A percentile compares a stretch with the other conserved stretches of the same genome.
These are phyloP conservation scores for Collichthys lucidus DNA, from an alignment of 2,113 vertebrate genomes.

Conservation along the genomic window DNA sequence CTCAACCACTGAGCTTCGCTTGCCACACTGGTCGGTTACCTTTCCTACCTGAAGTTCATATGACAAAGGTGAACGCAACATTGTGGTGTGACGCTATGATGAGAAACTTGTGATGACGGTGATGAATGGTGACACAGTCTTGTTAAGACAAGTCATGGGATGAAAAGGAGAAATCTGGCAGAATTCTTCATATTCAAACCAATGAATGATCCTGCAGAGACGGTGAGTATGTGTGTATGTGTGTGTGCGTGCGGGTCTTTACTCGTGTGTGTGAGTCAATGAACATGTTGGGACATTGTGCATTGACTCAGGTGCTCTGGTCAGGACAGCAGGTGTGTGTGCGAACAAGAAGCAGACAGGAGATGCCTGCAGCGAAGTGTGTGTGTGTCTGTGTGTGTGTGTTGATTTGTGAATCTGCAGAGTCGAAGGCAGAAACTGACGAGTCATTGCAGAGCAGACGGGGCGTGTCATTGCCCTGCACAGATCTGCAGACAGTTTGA, in stretches of 20 bases:
- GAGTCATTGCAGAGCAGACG: conserved; percentile 57
- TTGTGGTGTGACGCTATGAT: background rate
- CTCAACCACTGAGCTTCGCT: background rate
- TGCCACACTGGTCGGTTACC: background rate
- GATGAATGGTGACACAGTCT: conserved; percentile 33
- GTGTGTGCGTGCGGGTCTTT: background rate
- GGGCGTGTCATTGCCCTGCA: conserved; percentile 8
- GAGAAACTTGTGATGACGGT: conserved; percentile 24
- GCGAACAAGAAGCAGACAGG: background rate
- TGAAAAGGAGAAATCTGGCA: conserved; percentile 11
- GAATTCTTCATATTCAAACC: background rate
- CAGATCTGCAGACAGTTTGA: conserved; percentile 11
- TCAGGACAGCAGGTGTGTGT: conserved; percentile 40
- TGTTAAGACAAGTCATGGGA: conserved; percentile 19
- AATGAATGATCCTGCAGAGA: conserved; percentile 12
- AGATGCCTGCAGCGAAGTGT: conserved; percentile 31
- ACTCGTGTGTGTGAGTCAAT: background rate
- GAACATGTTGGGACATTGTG: conserved; percentile 16
- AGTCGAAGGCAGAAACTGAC: conserved; percentile 59
- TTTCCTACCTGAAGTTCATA: background rate
- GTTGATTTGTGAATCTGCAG: conserved; percentile 34
- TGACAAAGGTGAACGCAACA: background rate
- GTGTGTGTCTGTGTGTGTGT: background rate
- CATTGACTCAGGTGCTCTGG: conserved; percentile 54
- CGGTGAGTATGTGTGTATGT: background rate